Conservation (phyloP, 1,140 invertebrate species). For the Drosophila pallidifrons region DNA sequence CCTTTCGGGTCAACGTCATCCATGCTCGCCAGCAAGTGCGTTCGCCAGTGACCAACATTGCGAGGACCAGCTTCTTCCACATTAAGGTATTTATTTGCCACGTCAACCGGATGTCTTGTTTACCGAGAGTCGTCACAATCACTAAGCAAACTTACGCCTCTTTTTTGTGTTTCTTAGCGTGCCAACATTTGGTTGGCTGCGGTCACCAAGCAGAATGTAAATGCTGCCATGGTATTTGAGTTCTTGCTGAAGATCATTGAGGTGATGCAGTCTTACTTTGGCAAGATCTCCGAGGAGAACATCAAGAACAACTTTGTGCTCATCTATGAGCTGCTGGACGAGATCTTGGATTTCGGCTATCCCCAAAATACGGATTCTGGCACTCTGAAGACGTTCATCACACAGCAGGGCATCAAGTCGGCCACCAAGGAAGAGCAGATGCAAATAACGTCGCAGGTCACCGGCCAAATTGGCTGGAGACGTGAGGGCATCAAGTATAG, state of each 20-base stretch:
- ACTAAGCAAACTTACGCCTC: slow-evolving; percentile 1
- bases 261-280: slow-evolving; percentile 99
- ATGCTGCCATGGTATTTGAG: slow-evolving; percentile 99
- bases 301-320: slow-evolving; percentile 99
- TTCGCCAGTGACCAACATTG: slow-evolving; percentile 99
- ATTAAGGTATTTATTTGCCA: slow-evolving; percentile 90
- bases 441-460: slow-evolving; percentile 99
- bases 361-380: slow-evolving; percentile 99
- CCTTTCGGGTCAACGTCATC: slow-evolving; percentile 99
- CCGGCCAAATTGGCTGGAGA: slow-evolving; percentile 99
- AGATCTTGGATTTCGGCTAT: slow-evolving; percentile 99
- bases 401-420: slow-evolving; percentile 99
- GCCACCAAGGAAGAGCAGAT: slow-evolving; percentile 99
- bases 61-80: slow-evolving; percentile 99
- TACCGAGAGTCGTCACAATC: background rate
- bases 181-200: slow-evolving; percentile 99
- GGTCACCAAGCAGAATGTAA: slow-evolving; percentile 99
- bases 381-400: slow-evolving; percentile 99
- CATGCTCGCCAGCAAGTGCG: slow-evolving; percentile 99
- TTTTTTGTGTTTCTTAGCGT: slow-evolving; percentile 86
- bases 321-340: slow-evolving; percentile 99
- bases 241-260: slow-evolving; percentile 99
- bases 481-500: slow-evolving; percentile 99
- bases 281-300: slow-evolving; percentile 99
- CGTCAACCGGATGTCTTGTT: slow-evolving; percentile 31